Evolutionary conservation across 92 coral and sea anemone genomes (phyloP).

Genomic region (Metridium senile): DNA sequence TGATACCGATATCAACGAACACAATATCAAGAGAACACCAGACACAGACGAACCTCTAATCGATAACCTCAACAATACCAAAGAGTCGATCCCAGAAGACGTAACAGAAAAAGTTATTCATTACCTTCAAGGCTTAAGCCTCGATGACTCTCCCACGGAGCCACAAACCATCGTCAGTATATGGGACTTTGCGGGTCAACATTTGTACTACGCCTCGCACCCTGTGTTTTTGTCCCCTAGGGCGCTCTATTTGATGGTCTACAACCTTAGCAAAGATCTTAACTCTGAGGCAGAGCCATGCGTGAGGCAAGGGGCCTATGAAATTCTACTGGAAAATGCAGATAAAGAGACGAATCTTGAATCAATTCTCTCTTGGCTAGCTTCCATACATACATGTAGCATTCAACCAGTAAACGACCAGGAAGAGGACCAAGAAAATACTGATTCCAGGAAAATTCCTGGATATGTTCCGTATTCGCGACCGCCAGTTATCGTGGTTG

Average conservation of each 20-base stretch:
- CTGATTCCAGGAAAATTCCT: background rate
- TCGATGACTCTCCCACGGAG: constrained; percentile 38
- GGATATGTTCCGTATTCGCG: constrained; percentile 56
- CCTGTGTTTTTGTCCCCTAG: constrained; percentile 82
- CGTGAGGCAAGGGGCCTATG: constrained; percentile 82
- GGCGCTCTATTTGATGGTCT: constrained; percentile 78
- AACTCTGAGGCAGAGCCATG: constrained; percentile 75
- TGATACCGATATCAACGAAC: background rate
- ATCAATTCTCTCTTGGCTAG: constrained; percentile 78
- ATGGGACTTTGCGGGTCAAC: constrained; percentile 96
- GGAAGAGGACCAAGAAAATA: constrained; percentile 1
- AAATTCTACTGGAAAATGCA: constrained; percentile 61
- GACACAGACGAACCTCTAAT: background rate
- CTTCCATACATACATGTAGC: constrained; percentile 74
- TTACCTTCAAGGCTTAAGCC: constrained; percentile 44
- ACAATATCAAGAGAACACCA: background rate
- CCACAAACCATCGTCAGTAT: constrained; percentile 69
- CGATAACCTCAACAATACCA: background rate
- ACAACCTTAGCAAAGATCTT: constrained; percentile 80
- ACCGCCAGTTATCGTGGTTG: constrained; percentile 78
- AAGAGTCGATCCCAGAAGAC: constrained; percentile 60
- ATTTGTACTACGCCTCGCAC: constrained; percentile 85
- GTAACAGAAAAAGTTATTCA: constrained; percentile 63
- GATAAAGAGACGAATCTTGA: constrained; percentile 81
- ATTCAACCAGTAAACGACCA: constrained; percentile 43